phyloP scores from a whole-genome alignment of 2,113 vertebrate genomes.

The Anseranas semipalmata region DNA sequence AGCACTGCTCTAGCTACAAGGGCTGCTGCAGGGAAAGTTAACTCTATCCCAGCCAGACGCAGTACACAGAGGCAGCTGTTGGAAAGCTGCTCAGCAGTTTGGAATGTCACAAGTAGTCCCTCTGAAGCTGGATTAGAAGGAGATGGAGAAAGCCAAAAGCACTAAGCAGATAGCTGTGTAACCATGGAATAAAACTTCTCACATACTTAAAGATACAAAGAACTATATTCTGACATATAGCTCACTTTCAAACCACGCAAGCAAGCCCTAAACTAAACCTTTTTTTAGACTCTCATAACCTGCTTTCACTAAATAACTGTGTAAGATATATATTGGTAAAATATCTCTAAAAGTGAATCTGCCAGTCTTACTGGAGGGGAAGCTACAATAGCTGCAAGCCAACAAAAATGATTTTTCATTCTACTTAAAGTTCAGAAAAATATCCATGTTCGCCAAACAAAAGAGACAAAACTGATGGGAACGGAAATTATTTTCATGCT shows the following conservation, averaged over 20 bases:
- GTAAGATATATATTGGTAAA: neutral
- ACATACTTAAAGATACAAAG: neutral
- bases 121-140: constrained; percentile 29
- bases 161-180: neutral
- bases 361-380: neutral
- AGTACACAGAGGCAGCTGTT: constrained; percentile 42
- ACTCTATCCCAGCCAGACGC: too few relatives aligned
- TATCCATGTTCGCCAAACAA: constrained; percentile 29
- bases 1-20: too few relatives aligned
- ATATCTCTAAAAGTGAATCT: constrained; percentile 49
- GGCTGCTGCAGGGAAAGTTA: too few relatives aligned
- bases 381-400: constrained; percentile 8
- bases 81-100: constrained; percentile 58
- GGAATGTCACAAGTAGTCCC: constrained; percentile 54
- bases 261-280: neutral
- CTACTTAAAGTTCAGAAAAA: constrained; percentile 49
- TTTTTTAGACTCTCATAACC: neutral
- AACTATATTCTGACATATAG: neutral
- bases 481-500: constrained; percentile 40
- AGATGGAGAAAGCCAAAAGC: constrained; percentile 22
- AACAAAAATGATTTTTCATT: constrained; percentile 53
- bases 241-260: neutral
- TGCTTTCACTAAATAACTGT: neutral
- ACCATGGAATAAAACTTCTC: neutral
- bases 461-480: constrained; percentile 17